phyloP scores from a whole-genome alignment of 2,113 vertebrate species.

The Rattus rattus region DNA sequence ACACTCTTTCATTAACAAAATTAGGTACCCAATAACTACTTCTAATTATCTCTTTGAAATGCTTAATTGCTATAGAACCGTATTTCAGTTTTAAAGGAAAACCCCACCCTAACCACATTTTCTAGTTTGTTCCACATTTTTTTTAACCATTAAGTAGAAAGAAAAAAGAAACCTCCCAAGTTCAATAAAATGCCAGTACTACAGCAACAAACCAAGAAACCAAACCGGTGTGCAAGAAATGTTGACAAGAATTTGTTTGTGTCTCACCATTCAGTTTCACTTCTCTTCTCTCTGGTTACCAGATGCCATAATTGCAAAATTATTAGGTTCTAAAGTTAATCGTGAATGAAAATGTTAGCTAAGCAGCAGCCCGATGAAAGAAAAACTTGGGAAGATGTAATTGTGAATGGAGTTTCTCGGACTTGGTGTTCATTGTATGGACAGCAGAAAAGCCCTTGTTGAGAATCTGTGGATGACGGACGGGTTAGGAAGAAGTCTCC shows the following conservation, averaged over 20 bases:
- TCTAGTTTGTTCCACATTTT: background rate
- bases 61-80: no score
- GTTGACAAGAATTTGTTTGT: background rate
- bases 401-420: background rate
- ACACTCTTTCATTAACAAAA: background rate
- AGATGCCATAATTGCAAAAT: background rate
- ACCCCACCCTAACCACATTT: background rate
- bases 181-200: background rate
- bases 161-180: background rate
- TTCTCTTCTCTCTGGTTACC: background rate
- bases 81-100: background rate
- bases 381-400: background rate
- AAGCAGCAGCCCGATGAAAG: background rate
- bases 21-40: background rate
- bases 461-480: background rate
- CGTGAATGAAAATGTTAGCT: background rate
- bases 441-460: background rate
- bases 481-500: background rate
- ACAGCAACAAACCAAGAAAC: background rate
- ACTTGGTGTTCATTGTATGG: background rate
- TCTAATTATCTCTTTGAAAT: background rate
- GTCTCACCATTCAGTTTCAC: background rate
- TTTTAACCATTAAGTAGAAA: background rate
- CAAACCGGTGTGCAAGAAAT: background rate
- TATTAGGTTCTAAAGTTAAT: constrained; percentile 24